Conservation (phyloP, 2,797 vertebrate species). For the Phoebastria nigripes region DNA sequence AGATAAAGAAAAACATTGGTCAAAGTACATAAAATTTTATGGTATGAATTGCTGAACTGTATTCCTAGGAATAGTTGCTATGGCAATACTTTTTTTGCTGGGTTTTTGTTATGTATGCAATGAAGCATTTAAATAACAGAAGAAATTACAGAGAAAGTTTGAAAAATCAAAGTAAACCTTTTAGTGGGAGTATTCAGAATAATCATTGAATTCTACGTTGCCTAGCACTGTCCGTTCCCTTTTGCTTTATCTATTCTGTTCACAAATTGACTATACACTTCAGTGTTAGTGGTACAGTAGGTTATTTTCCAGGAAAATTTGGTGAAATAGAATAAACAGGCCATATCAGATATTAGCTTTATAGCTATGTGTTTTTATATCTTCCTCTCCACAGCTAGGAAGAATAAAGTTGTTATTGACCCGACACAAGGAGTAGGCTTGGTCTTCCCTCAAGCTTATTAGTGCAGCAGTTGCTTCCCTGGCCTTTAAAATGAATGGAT, state of each 20-base stretch:
- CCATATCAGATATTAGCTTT: background rate
- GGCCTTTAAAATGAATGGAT: background rate
- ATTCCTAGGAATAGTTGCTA: slow-evolving; percentile 20
- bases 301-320: background rate
- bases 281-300: background rate
- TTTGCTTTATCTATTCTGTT: background rate
- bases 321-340: background rate
- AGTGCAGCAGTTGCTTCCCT: background rate
- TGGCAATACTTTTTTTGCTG: background rate
- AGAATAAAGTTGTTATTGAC: background rate
- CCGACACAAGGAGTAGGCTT: background rate
- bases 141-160: background rate
- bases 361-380: background rate
- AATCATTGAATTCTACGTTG: background rate
- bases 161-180: background rate
- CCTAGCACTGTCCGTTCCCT: background rate
- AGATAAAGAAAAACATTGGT: background rate
- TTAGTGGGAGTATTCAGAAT: background rate
- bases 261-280: background rate
- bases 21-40: background rate
- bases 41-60: background rate
- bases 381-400: background rate
- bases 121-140: slow-evolving; percentile 10
- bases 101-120: background rate
- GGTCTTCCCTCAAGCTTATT: background rate